Evolutionary conservation across 2,113 vertebrate genomes (phyloP).

Genomic region (Bucco capensis): DNA sequence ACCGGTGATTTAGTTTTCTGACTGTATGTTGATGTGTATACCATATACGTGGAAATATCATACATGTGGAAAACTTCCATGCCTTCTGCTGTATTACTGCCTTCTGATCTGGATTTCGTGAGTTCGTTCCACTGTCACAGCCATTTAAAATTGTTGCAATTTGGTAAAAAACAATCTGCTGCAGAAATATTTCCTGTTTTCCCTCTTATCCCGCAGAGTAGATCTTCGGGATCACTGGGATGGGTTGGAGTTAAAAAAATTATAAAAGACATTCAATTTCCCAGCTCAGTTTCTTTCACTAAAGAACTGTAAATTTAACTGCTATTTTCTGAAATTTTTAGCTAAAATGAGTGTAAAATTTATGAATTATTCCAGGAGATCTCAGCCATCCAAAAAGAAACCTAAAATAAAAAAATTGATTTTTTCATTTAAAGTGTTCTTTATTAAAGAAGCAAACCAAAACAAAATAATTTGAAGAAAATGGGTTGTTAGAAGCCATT

Average conservation of each 20-base stretch:
- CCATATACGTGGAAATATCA: too few species aligned
- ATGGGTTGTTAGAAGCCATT: fast-evolving
- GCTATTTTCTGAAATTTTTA: neutral
- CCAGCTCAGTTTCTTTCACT: neutral
- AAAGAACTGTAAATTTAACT: neutral
- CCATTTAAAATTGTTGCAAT: neutral
- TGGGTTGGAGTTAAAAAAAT: neutral
- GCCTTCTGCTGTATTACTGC: neutral
- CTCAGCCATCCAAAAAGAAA: neutral
- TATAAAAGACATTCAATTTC: neutral
- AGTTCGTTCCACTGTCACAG: neutral
- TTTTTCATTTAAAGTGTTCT: neutral
- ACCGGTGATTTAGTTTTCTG: neutral
- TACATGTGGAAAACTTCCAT: neutral
- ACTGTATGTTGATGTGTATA: neutral
- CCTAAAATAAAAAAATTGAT: neutral
- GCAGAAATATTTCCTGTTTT: neutral
- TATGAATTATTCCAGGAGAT: neutral
- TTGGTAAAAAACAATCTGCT: neutral
- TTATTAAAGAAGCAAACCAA: neutral
- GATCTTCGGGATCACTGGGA: neutral
- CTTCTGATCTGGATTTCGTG: neutral
- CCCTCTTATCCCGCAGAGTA: fast-evolving
- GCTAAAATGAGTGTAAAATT: neutral
- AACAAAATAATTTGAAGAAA: neutral